A percentile compares a stretch with the other conserved stretches of the same genome.
Evolutionary conservation across 2,797 vertebrate species (phyloP).

Genomic region (Lateolabrax maculatus): DNA sequence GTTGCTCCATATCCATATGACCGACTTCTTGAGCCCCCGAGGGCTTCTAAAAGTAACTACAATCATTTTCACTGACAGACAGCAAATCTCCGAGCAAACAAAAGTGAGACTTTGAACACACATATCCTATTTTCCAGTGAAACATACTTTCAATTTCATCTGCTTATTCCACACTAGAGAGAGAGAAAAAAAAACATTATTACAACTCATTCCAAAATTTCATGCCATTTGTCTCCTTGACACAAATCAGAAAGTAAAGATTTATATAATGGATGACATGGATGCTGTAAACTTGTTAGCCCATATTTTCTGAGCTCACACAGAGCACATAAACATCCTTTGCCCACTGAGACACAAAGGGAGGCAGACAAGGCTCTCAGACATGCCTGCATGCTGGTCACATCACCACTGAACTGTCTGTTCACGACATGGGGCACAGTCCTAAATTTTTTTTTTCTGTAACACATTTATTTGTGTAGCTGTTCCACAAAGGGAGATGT

Average conservation of each 20-base stretch:
- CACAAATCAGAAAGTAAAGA: conserved; percentile 97
- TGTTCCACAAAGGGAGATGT: conserved; percentile 26
- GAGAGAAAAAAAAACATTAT: conserved; percentile 87
- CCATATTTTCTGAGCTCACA: conserved; percentile 90
- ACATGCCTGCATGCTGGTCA: conserved; percentile 47
- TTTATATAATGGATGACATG: conserved; percentile 94
- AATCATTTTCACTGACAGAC: conserved; percentile 50
- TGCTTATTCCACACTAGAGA: conserved; percentile 46
- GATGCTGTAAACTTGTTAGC: conserved; percentile 96
- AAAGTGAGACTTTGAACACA: conserved; percentile 50
- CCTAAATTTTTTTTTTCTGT: conserved; percentile 12
- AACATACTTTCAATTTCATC: conserved; percentile 27
- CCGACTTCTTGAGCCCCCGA: conserved; percentile 65
- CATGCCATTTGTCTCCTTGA: conserved; percentile 96
- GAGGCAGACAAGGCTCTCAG: conserved; percentile 44
- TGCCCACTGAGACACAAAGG: conserved; percentile 62
- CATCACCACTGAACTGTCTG: conserved; percentile 14
- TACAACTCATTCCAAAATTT: conserved; percentile 87
- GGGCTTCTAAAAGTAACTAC: conserved; percentile 55
- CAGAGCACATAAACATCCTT: conserved; percentile 80
- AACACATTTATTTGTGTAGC: conserved; percentile 29
- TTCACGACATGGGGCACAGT: not conserved
- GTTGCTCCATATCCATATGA: conserved; percentile 65
- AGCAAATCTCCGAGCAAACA: conserved; percentile 55
- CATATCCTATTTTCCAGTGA: not conserved